Base-by-base conservation (phyloP, 2,113 vertebrate genomes). In the Argyrosomus japonicus region DNA sequence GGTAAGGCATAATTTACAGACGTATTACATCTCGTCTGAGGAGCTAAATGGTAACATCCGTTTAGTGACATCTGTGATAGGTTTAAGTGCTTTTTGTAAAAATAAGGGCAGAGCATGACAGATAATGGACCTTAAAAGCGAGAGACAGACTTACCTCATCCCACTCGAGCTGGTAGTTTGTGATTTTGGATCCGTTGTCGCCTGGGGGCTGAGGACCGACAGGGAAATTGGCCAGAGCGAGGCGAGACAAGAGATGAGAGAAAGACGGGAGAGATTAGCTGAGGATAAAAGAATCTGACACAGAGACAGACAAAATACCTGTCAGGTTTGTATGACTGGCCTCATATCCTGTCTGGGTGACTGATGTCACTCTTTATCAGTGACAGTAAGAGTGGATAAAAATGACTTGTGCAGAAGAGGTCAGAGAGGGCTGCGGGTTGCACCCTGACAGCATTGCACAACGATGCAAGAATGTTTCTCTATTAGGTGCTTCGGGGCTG, bases 171-270 rank as follows among this genome's bases (percentile, higher is more conserved):
- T 97, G 96, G 95, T 99, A 99, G 95, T 96, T 98, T 95, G 96
- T 97, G 94, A 99, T 97, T 97, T 99, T 99, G 92, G 98, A 99
- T 93, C 98, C 98, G 67, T 99, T 99, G 94, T 99, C 98, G 70
- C 95, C 90, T 36, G 97, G 97, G 65, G 97, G 96, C 98, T 99
- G 93, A 1, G 40, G 93, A 79, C 68, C 68, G 91, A 88, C 88
- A 58, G 77, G 11, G 68, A 70, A 54, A 79, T 36, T 74, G 74
- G 29, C 29, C 17, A 36, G n/a, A 65, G 60, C 2, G 43, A 81
- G 43, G 67, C 10, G 36, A 83, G 75, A 83, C 0, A 68, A 79
- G 77, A 61, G 12, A 54, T 62, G 27, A 68, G 56, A 86, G 11
- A 54, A 29, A 78, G 53, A 86, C 19, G 15, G 63, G 36, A 79